Conservation (phyloP, 1,140 invertebrate genomes). For the Drepana arcuata region DNA sequence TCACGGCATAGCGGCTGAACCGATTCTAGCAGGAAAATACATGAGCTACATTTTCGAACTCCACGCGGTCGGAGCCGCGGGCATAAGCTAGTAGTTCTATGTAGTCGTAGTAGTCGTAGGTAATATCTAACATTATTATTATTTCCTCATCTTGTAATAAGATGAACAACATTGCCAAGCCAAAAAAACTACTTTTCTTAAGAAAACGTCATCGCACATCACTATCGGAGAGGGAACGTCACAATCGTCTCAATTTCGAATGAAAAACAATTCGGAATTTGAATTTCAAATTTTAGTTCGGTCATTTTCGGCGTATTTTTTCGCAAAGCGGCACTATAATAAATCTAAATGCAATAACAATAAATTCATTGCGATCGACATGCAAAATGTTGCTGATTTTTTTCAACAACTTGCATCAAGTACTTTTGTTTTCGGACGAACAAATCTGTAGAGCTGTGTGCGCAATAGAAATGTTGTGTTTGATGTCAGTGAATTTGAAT, state of each 20-base stretch:
- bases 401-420: constrained; percentile 47
- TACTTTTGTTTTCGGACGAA: constrained; percentile 27
- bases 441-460: constrained; percentile 17
- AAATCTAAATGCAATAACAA: constrained; percentile 67
- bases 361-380: constrained; percentile 71
- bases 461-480: no score
- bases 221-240: constrained; percentile 37
- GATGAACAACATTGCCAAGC: no score
- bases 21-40: no score
- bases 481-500: no score
- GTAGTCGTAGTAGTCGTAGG: no score
- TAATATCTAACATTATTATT: no score
- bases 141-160: no score
- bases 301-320: constrained; percentile 59
- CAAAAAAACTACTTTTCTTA: no score
- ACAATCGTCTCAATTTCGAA: constrained; percentile 66
- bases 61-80: no score
- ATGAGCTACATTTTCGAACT: no score
- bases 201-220: constrained; percentile 43
- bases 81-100: no score
- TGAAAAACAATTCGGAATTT: constrained; percentile 62
- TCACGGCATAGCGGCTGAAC: no score
- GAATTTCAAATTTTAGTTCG: constrained; percentile 61
- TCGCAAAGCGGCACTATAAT: constrained; percentile 46
- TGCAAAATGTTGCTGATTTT: constrained; percentile 63